Evolutionary conservation across 37 sponge, comb jelly and placozoan species (phyloP).

Genomic region (Ephydatia muelleri): DNA sequence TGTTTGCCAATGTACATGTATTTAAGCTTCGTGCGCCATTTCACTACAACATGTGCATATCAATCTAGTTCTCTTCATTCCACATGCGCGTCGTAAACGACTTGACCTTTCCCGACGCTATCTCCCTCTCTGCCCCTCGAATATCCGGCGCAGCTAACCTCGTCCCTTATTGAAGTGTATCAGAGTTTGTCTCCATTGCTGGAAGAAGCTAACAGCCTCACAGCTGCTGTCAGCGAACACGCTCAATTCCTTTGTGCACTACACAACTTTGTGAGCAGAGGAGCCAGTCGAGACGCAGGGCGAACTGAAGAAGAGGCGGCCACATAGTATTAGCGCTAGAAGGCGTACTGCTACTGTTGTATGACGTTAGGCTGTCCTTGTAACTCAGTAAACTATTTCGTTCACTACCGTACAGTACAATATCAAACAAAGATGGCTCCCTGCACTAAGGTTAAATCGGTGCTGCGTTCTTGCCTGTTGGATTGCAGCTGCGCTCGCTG

Average conservation of each 20-base stretch:
- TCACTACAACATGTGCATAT: background rate
- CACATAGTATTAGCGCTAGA: too few species aligned
- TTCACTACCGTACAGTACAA: background rate
- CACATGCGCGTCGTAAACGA: background rate
- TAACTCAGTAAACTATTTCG: background rate
- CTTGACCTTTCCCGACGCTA: background rate
- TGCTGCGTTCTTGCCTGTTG: background rate
- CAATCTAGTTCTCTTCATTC: background rate
- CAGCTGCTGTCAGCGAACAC: slow-evolving; percentile 37
- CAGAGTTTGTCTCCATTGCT: slow-evolving; percentile 39
- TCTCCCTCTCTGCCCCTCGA: background rate
- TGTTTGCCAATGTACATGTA: too few species aligned
- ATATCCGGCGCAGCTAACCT: slow-evolving; percentile 51
- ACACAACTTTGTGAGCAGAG: background rate
- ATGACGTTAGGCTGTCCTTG: background rate
- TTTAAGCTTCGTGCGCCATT: too few species aligned
- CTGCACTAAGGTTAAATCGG: background rate
- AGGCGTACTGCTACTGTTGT: background rate
- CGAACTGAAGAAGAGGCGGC: background rate
- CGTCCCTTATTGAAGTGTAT: slow-evolving; percentile 32
- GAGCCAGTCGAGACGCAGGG: background rate
- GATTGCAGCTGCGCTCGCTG: slow-evolving; percentile 10
- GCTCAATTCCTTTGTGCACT: background rate
- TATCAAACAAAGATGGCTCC: background rate
- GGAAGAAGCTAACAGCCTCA: slow-evolving; percentile 33